Conservation (phyloP, 2,797 vertebrate species). For the Spinus olivaceus region DNA sequence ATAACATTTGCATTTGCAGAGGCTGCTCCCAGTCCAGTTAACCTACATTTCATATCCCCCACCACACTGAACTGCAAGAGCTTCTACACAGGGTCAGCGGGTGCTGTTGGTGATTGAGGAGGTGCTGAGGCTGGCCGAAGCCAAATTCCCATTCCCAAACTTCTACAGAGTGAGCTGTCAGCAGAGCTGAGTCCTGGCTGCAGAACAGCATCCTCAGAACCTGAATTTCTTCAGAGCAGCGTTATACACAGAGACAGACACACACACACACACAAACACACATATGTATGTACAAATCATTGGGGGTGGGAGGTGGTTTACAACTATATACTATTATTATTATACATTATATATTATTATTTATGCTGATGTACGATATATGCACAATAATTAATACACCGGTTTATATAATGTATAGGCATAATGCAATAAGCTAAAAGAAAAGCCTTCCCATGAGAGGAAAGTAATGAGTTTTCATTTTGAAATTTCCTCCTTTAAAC, state of each 20-base stretch:
- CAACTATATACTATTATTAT: not conserved
- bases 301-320: too few species aligned
- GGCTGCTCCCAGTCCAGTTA: not conserved
- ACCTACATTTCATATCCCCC: not conserved
- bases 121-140: not conserved
- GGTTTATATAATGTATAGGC: not conserved
- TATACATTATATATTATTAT: not conserved
- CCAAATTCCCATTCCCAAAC: not conserved
- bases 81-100: rapidly evolving
- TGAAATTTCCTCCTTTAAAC: not conserved
- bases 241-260: not conserved
- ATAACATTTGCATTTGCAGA: not conserved
- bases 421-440: not conserved
- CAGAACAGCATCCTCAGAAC: not conserved
- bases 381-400: not conserved
- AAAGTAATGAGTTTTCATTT: not conserved
- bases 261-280: not conserved
- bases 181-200: not conserved
- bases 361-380: not conserved
- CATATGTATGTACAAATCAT: not conserved
- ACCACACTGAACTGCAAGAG: not conserved
- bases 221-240: not conserved
- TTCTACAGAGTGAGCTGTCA: not conserved
- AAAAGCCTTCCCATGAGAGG: not conserved
- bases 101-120: not conserved